Evolutionary conservation across 2,113 vertebrate genomes (phyloP).

Genomic region (Anarhynchus alexandrinus): DNA sequence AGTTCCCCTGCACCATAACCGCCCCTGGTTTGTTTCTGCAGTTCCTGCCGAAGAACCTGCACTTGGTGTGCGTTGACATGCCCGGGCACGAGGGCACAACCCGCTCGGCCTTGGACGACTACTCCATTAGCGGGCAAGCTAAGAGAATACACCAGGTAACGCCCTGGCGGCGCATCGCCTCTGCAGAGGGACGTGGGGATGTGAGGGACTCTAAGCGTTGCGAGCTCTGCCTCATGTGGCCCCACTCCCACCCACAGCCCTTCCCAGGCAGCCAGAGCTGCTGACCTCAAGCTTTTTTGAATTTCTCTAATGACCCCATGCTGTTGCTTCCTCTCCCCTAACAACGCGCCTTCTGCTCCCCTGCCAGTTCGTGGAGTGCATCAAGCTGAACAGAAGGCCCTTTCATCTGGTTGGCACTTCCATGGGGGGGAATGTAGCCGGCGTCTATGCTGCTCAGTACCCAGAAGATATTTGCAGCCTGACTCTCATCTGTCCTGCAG

Average conservation of each 20-base stretch:
- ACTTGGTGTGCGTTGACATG: conserved; percentile 93
- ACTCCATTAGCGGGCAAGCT: conserved; percentile 89
- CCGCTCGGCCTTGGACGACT: conserved; percentile 84
- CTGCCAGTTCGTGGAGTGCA: conserved; percentile 87
- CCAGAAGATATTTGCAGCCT: conserved; percentile 88
- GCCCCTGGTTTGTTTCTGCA: conserved; percentile 45
- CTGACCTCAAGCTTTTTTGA: neutral
- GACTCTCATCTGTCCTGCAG: conserved; percentile 91
- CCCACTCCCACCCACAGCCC: neutral
- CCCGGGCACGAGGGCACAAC: conserved; percentile 92
- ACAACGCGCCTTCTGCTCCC: conserved; percentile 19
- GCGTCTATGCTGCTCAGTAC: conserved; percentile 88
- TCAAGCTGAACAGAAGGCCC: conserved; percentile 86
- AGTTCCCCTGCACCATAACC: neutral
- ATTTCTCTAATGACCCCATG: neutral
- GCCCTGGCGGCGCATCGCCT: rapidly evolving
- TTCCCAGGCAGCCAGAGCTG: neutral
- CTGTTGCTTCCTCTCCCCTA: neutral
- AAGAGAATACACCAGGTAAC: conserved; percentile 90
- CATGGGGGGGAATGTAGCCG: conserved; percentile 93
- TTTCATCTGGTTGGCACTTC: conserved; percentile 92
- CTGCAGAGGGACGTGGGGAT: neutral
- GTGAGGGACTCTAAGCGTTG: rapidly evolving
- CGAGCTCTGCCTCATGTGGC: neutral
- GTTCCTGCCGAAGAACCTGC: conserved; percentile 85